A percentile compares a stretch with the other conserved stretches of the same genome.
These are phyloP conservation scores for Synanthedon tipuliformis DNA, from an alignment of 2,888 invertebrate genomes.

Conservation along the genomic window DNA sequence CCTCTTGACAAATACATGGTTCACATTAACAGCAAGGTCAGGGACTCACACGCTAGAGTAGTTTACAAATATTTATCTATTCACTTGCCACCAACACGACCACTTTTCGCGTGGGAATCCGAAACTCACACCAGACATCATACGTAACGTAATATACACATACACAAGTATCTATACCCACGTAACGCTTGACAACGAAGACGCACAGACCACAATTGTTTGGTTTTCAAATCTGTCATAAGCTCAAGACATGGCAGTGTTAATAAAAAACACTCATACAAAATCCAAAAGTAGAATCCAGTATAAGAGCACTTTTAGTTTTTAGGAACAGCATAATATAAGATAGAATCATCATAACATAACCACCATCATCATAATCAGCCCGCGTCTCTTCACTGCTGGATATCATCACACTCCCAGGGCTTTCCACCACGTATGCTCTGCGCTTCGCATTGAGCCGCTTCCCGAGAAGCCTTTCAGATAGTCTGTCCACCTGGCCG, in stretches of 20 bases:
- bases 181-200: background rate
- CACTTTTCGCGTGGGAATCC: slow-evolving; percentile 59
- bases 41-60: slow-evolving; percentile 30
- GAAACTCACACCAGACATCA: slow-evolving; percentile 11
- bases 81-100: slow-evolving; percentile 46
- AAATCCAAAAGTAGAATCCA: slow-evolving; percentile 42
- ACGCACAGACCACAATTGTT: slow-evolving; percentile 5
- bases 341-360: too few species aligned
- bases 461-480: too few species aligned
- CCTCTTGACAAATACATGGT: slow-evolving; percentile 1
- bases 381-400: too few species aligned
- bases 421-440: too few species aligned
- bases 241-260: too few species aligned
- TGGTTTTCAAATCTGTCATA: background rate
- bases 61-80: slow-evolving; percentile 63
- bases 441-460: too few species aligned
- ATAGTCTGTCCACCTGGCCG: too few species aligned
- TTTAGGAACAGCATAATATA: slow-evolving; percentile 8
- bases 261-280: too few species aligned
- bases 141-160: background rate
- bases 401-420: too few species aligned
- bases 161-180: background rate
- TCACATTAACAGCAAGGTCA: slow-evolving; percentile 32
- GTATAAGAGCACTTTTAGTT: slow-evolving; percentile 39
- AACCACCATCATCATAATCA: too few species aligned